These are phyloP conservation scores for Prenolepis imparis DNA, from an alignment of 2,888 invertebrate species.

Conservation along the genomic window DNA sequence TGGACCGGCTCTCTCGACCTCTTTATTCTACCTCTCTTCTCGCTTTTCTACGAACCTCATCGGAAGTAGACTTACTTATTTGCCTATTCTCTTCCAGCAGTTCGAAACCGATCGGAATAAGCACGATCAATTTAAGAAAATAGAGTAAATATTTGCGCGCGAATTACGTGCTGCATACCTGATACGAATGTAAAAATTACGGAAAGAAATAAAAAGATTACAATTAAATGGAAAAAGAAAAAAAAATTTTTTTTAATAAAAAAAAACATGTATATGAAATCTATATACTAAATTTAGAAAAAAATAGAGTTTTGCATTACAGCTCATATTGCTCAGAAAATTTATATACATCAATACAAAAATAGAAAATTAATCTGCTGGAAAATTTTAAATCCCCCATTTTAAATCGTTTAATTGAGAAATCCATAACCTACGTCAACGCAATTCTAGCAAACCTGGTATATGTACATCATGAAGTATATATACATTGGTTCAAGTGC, in stretches of 20 bases:
- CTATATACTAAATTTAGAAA: neutral
- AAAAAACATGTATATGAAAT: neutral
- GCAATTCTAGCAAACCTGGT: neutral
- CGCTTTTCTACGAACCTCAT: neutral
- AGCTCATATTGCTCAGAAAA: neutral
- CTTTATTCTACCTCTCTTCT: slow-evolving; percentile 32
- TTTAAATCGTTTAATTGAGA: neutral
- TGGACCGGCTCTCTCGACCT: neutral
- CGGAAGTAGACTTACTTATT: neutral
- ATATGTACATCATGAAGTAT: neutral
- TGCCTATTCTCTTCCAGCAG: neutral
- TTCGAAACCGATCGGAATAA: neutral
- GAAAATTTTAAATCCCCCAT: no score
- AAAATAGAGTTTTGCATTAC: neutral
- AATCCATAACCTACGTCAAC: slow-evolving; percentile 9
- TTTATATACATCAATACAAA: neutral
- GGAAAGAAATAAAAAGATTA: neutral
- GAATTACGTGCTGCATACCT: neutral
- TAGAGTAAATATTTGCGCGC: neutral
- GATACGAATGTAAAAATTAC: neutral
- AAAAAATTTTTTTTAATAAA: no score
- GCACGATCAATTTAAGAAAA: neutral
- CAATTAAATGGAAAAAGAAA: neutral
- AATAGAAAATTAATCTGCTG: neutral
- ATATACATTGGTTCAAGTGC: neutral